Percentiles rank a stretch among this genome's conserved stretches.
phyloP scores from a whole-genome alignment of 2,888 invertebrate genomes.

The Phragmatobia fuliginosa region DNA sequence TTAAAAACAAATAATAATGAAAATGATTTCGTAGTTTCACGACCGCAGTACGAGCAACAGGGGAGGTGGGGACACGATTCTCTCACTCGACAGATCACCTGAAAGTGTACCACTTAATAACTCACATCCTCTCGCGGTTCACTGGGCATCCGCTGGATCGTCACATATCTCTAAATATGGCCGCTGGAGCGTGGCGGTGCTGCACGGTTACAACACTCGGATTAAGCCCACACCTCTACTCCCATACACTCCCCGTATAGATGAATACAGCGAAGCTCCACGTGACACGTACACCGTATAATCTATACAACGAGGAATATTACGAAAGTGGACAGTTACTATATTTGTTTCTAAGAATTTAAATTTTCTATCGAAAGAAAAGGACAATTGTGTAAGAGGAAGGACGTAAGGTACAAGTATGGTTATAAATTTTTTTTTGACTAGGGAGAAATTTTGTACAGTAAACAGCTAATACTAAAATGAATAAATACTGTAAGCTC shows the following conservation, averaged over 20 bases:
- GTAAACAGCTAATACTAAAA: no score
- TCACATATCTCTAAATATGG: slow-evolving; percentile 86
- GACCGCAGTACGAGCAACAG: slow-evolving; percentile 37
- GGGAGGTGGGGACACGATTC: slow-evolving; percentile 67
- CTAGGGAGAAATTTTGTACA: no score
- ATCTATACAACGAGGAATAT: slow-evolving; percentile 1
- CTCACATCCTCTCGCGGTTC: slow-evolving; percentile 85
- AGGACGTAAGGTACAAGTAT: no score
- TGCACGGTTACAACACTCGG: slow-evolving; percentile 65
- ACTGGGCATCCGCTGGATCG: slow-evolving; percentile 85
- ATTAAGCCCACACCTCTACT: slow-evolving; percentile 51
- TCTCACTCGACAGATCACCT: slow-evolving; percentile 86
- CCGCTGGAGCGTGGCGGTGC: slow-evolving; percentile 72
- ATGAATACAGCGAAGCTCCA: slow-evolving; percentile 1
- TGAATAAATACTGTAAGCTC: no score
- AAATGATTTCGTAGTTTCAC: slow-evolving; percentile 48
- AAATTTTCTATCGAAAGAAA: no score
- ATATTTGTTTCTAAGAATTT: no score
- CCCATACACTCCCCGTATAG: slow-evolving; percentile 12
- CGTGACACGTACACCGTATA: slow-evolving; percentile 13
- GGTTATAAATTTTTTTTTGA: no score
- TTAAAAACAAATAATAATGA: not conserved
- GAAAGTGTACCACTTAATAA: slow-evolving; percentile 86
- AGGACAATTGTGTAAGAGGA: no score
- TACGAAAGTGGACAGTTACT: not conserved